Evolutionary conservation across 1,140 invertebrate genomes (phyloP).

Genomic region (Drosophila paulistorum): DNA sequence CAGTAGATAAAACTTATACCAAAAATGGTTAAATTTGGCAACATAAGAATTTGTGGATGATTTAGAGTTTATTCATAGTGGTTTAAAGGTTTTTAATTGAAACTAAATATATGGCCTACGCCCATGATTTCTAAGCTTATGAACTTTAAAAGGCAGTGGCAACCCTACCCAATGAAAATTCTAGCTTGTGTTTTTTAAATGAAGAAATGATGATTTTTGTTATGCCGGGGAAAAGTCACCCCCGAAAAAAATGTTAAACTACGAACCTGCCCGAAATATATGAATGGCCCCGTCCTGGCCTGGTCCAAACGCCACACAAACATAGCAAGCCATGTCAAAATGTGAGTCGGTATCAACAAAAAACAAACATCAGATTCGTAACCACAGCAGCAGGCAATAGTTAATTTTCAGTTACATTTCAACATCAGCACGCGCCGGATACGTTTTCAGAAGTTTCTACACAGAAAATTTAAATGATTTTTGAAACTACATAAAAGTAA

Average conservation of each 20-base stretch:
- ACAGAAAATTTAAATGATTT: conserved; percentile 30
- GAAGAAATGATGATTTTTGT: neutral
- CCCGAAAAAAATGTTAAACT: conserved; percentile 15
- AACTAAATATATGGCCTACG: neutral
- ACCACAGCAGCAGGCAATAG: conserved; percentile 65
- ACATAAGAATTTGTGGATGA: too few species aligned
- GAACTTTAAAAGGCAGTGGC: neutral
- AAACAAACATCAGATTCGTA: conserved; percentile 63
- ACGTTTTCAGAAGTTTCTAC: conserved; percentile 26
- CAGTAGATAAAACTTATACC: too few species aligned
- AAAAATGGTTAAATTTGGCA: neutral
- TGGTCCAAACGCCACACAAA: conserved; percentile 15
- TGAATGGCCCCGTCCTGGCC: neutral
- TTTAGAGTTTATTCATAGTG: too few species aligned
- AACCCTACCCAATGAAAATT: neutral
- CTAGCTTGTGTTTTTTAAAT: neutral
- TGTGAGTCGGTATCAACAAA: conserved; percentile 41
- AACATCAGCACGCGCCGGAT: conserved; percentile 59
- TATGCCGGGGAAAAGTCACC: neutral
- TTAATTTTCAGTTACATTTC: conserved; percentile 64
- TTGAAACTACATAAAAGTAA: conserved; percentile 14
- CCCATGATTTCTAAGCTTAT: neutral
- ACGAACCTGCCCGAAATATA: neutral
- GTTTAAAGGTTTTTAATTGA: too few species aligned
- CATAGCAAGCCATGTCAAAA: conserved; percentile 20